Base-by-base conservation (phyloP, 2,113 vertebrate species). In the Perca schrenkii region DNA sequence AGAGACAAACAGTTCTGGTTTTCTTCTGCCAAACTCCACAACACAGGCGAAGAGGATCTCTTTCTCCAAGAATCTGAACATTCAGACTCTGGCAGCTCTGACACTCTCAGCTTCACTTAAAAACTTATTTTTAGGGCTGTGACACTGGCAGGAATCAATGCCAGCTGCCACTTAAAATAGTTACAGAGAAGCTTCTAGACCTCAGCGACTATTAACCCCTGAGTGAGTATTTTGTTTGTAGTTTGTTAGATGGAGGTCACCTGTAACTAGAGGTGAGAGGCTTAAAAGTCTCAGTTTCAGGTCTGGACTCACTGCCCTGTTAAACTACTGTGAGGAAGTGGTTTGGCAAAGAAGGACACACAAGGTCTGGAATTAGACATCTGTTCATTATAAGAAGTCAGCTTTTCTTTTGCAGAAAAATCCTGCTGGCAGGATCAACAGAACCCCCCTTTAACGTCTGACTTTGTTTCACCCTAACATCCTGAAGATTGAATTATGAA, bases 291-390 rank as follows among this genome's bases (percentile, higher is more conserved):
- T 84, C 52, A 10, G 68, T 79, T 85, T 74, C 77, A 56, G 74
- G 52, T 83, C 79, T 84, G 65, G 76, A 52, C 52, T 82, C n/a
- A 14, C 19, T 47, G 50, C 43, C 36, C 50, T 74, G 49, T 74
- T 77, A 36, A 68, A 81, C 68, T 68, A 71, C 64, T 84, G 77
- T 68, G 83, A 88, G 68, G 79, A 90, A 84, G 80, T 85, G 85
- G 78, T 79, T 88, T 90, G 84, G 90, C 84, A 83, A 58, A 80
- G 68, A 52, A 10, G 21, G 67, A 78, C 62, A 68, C 62, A 68
- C 49, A 31, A 82, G 82, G 80, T 63, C 87, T 71, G 70, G 65
- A 89, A 88, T 90, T 86, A 86, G 19, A 85, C 82, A 89, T 87
- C 64, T 87, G 81, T 80, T 90, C 75, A 70, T 82, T 84, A 80